Base-by-base conservation (phyloP, 2,888 invertebrate species). In the Coelinius sp. region DNA sequence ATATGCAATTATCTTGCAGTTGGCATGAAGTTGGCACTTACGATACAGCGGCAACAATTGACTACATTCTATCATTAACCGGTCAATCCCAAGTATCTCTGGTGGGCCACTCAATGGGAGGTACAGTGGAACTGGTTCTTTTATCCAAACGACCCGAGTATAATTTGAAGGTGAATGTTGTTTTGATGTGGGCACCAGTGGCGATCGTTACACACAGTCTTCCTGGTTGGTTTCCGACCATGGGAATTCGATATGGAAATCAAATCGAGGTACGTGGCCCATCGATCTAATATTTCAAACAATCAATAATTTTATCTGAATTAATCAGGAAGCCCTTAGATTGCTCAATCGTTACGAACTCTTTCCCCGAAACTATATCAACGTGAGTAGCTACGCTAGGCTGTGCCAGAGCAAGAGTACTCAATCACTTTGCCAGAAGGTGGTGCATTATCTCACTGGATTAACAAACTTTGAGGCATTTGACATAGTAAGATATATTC, bases 31-130 rank as follows among this genome's bases (percentile, higher is more conserved):
- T 77, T 20, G 84, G 83, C 6, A 67, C 78, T 24, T 82, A 81
- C 65, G 84, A 84, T 68, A 76, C 75, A 41, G 73, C 81, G 53
- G 78, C 83, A 12, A 72, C 79, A 14, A 82, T 84, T 41, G 83
- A 84, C 73, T 78, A 81, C 68, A 78, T 83, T 3, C 66, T 84
- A 25, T 76, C 73, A 0, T 7, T 68, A 27, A 83, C 84, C 0
- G 77, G 78, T 1, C 75, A 79, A 75, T 70, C 76, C n/a, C 76
- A 76, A 69, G 67, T 84, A 7, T 79, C 83, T 0, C 66, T 84
- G 35, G 75, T 84, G 56, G 84, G 83, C 10, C 81, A 84, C 65
- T 84, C 84, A 3, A 83, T 84, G 84, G 84, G 84, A n/a, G 75
- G 79, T 25, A 82, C 83, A 1, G 74, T 80, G 4, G 73, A 77